phyloP scores from a whole-genome alignment of 2,113 vertebrate genomes.

The Sylvilagus bachmani region DNA sequence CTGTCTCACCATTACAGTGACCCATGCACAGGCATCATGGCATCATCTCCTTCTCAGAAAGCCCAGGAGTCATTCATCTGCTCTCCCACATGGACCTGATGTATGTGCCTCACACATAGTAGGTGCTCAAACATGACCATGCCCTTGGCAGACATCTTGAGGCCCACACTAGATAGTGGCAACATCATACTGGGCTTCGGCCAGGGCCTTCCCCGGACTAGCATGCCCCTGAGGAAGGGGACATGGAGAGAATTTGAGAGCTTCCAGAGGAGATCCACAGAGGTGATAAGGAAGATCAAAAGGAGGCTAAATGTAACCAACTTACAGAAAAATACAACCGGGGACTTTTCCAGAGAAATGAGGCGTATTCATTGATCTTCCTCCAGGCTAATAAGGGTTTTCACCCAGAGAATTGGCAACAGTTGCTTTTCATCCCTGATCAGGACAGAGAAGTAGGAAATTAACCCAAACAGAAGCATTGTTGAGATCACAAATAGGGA shows the following conservation, averaged over 20 bases:
- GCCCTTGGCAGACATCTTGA: background rate
- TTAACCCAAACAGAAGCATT: slow-evolving; percentile 63
- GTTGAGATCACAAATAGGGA: slow-evolving; percentile 60
- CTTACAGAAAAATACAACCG: slow-evolving; percentile 49
- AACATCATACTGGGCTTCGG: background rate
- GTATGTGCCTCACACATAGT: background rate
- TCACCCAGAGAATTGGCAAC: background rate
- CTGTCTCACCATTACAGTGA: background rate
- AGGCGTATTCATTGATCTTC: background rate
- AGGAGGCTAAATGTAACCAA: slow-evolving; percentile 22
- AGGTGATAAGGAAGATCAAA: background rate
- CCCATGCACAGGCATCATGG: background rate
- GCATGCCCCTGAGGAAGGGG: background rate
- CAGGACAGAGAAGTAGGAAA: slow-evolving; percentile 65
- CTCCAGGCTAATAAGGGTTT: slow-evolving; percentile 17
- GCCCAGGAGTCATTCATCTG: background rate
- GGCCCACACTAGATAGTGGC: background rate
- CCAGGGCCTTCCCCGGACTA: background rate
- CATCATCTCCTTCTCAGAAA: background rate
- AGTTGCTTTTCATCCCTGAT: slow-evolving; percentile 56
- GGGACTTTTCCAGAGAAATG: slow-evolving; percentile 10
- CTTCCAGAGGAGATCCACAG: background rate
- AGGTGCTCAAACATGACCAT: background rate
- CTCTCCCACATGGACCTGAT: background rate
- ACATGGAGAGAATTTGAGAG: background rate